Conservation (phyloP, 2,797 vertebrate genomes). For the Schizopygopsis pylzovi region DNA sequence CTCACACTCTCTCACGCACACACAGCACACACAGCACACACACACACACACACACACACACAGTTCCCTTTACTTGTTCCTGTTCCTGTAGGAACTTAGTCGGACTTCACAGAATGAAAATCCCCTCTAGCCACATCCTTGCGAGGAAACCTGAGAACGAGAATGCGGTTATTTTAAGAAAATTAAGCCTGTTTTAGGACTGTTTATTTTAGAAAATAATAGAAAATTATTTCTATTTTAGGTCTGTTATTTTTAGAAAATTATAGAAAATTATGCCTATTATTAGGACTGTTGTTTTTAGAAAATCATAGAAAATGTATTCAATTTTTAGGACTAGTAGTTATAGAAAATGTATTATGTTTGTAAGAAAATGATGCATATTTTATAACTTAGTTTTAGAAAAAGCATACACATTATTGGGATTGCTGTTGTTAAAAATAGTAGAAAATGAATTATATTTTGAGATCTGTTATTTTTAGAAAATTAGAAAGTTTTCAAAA, state of each 20-base stretch:
- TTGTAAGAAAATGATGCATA: background rate
- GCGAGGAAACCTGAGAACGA: conserved; percentile 1
- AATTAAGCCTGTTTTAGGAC: background rate
- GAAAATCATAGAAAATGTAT: background rate
- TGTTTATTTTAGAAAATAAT: background rate
- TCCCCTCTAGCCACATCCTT: background rate
- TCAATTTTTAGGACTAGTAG: background rate
- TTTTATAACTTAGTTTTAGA: background rate
- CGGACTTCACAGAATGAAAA: background rate
- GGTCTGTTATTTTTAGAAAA: no score
- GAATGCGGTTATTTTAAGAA: background rate
- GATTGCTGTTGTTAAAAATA: background rate
- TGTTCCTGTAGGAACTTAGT: conserved; percentile 26
- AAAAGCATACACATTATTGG: no score
- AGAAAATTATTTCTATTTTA: background rate
- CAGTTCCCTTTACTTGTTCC: background rate
- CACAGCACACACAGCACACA: no score
- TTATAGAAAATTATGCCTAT: no score
- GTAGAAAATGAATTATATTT: background rate
- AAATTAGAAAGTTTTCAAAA: background rate
- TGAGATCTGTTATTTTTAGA: background rate
- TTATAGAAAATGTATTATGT: fast-evolving
- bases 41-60: background rate
- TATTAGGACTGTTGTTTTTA: no score
- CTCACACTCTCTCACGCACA: no score